Base-by-base conservation (phyloP, 2,113 vertebrate genomes). In the Oncorhynchus gorbuscha region DNA sequence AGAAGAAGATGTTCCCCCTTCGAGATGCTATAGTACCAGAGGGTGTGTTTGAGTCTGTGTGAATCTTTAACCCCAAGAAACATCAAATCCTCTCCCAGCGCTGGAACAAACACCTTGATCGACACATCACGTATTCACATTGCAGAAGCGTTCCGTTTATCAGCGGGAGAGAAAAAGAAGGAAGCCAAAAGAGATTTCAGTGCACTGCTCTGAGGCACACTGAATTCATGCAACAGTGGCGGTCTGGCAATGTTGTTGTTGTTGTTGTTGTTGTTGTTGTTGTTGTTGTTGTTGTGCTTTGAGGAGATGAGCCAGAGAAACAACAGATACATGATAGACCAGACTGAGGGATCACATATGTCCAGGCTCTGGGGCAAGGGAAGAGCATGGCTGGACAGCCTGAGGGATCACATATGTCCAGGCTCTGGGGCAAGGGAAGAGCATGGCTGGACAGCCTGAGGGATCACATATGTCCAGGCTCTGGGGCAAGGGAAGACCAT, bases 291-390 rank as follows among this genome's bases (percentile, higher is more conserved):
- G 80, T 77, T 75, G 72, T 62, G 79, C 79, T 79, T 77, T 80
- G 58, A 69, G 76, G 80, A 74, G 81, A 71, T 81, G 77, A 79
- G 69, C 77, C 74, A 79, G 79, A 69, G 71, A 79, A 13, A 72
- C 62, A 79, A 86, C 73, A 79, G 79, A 83, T 67, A 83, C 69
- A 85, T 72, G 28, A 81, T 35, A 79, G 32, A 76, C 67, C 35
- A 78, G 32, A 74, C 67, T 26, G 49, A 1, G 11, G 67, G 65
- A 55, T 67, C 69, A 35, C 49, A 72, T 70, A 80, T 58, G 9
- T 14, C 28, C 26, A 74, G 71, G 70, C 59, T 62, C n/a, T 62
- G 59, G 7, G 59, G 35, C 72, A 48, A 14, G 24, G 59, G 64
- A 73, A 72, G 59, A 55, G 30, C 28, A 48, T 11, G 13, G 64